Evolutionary conservation across 2,888 invertebrate genomes (phyloP), one percentile per base, ranked within the genome.

Genomic region (Augiades crinisus): DNA sequence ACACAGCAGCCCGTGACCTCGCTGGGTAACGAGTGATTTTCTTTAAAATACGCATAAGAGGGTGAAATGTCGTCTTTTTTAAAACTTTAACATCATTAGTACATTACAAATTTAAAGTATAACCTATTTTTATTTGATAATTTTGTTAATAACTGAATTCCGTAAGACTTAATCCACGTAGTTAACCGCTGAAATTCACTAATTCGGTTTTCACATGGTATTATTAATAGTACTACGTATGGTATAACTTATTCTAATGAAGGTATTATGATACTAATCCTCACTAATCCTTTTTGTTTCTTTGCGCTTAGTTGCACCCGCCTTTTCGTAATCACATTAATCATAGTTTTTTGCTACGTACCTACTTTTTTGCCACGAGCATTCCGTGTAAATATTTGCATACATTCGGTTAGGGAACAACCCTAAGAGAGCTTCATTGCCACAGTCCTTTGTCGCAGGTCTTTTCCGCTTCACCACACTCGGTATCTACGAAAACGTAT

Each of bases 401-500:
- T 44, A 50, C 38, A 47, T 49, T 37, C 33, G 52, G 44, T 52
- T 45, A 14, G 52, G 52, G 45, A 59, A 57, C 74, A 78, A 60
- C 83, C 83, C 83, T 83, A 75, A 7, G 21, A 38, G 46, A 58
- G 61, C 72, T 72, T 83, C 81, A 82, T 84, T 81, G 84, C 87
- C 78, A 72, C 77, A 83, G 77, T 77, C 81, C 85, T 85, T 82
- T 84, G 85, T 82, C 75, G 79, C 75, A 78, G 81, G 77, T 78
- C 78, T 81, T 80, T 87, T 84, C 85, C 84, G 87, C 79, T 75
- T 75, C 82, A 84, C 78, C 75, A 82, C 79, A 72, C 77, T 71
- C 73, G 75, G 71, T 83, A 82, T 81, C 79, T 80, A 67, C 63
- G 73, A 72, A 74, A 54, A 50, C 31, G 53, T 50, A 53, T 46